Conservation (phyloP, 1,140 invertebrate species). For the Hypothenemus hampei region DNA sequence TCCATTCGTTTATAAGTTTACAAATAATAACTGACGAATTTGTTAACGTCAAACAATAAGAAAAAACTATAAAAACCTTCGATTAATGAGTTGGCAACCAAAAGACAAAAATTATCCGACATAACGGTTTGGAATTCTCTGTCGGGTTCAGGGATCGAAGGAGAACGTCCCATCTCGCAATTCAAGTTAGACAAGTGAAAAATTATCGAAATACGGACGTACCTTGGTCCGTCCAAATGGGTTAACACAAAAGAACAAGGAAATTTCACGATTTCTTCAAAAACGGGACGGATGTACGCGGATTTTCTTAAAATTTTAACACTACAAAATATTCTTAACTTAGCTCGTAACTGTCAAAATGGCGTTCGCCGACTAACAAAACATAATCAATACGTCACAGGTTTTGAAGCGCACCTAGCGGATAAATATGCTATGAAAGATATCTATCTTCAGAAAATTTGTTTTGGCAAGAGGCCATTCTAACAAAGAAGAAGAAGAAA, state of each 20-base stretch:
- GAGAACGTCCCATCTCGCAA: constrained; percentile 42
- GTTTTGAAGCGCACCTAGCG: background rate
- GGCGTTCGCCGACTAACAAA: constrained; percentile 45
- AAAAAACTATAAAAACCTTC: no score
- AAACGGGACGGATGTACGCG: constrained; percentile 52
- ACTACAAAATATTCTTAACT: constrained; percentile 38
- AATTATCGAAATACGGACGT: constrained; percentile 24
- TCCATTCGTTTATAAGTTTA: no score
- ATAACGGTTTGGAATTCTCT: constrained; percentile 31
- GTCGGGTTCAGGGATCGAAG: constrained; percentile 24
- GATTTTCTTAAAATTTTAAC: constrained; percentile 45
- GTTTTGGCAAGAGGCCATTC: no score
- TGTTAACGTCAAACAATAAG: no score
- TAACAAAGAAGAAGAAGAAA: no score
- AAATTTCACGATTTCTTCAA: constrained; percentile 51
- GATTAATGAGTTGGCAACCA: constrained; percentile 10
- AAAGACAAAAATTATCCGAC: constrained; percentile 23
- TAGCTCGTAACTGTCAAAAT: constrained; percentile 46
- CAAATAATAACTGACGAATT: no score
- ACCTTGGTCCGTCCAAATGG: constrained; percentile 68
- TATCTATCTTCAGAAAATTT: no score
- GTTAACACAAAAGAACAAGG: constrained; percentile 57
- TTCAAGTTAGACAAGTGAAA: constrained; percentile 19
- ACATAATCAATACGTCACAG: constrained; percentile 47
- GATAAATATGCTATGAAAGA: no score